Conservation (phyloP, 2,888 invertebrate species). For the Chalcosyrphus nemorum region DNA sequence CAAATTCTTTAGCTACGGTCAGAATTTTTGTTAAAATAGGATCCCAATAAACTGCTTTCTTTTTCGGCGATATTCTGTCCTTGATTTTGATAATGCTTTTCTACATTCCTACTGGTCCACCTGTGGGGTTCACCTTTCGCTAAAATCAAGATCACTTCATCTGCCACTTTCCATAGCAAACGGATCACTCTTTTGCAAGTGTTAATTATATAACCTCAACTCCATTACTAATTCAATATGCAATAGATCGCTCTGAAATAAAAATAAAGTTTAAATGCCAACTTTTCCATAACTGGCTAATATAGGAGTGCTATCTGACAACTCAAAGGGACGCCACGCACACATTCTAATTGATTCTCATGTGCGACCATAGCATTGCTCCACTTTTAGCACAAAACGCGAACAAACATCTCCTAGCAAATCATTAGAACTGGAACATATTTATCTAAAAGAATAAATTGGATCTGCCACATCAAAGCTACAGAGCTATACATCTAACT, state of each 20-base stretch:
- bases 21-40: too few relatives aligned
- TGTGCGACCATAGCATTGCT: conserved; percentile 29
- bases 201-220: conserved; percentile 56
- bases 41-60: too few relatives aligned
- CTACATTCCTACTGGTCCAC: too few relatives aligned
- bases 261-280: conserved; percentile 53
- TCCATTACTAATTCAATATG: conserved; percentile 38
- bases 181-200: conserved; percentile 36
- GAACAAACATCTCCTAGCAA: conserved; percentile 52
- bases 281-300: conserved; percentile 47
- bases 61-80: too few relatives aligned
- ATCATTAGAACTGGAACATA: conserved; percentile 61
- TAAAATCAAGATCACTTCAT: neutral
- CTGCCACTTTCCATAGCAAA: neutral
- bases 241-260: conserved; percentile 38
- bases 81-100: too few relatives aligned
- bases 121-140: too few relatives aligned
- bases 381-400: conserved; percentile 47
- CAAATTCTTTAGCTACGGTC: too few relatives aligned
- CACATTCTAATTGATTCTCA: neutral
- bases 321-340: conserved; percentile 39
- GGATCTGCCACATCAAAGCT: conserved; percentile 6
- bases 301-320: conserved; percentile 54
- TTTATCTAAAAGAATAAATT: conserved; percentile 55
- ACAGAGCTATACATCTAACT: conserved; percentile 29